Base-by-base conservation (phyloP, 2,113 vertebrate genomes). In the Pundamilia nyererei region DNA sequence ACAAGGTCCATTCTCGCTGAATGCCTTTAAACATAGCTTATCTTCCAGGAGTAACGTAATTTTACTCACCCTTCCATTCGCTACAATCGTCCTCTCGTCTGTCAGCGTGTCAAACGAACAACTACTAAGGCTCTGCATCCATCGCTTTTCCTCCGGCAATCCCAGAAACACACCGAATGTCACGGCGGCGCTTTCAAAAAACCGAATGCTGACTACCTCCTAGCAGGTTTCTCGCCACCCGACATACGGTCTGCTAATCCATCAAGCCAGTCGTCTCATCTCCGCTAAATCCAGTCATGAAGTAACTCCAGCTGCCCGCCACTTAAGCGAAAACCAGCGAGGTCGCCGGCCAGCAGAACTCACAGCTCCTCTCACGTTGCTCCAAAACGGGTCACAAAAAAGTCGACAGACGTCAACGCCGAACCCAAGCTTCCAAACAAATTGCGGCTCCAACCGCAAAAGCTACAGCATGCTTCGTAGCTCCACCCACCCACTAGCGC, bases 371-470 rank as follows among this genome's bases (percentile, higher is more conserved):
- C 24, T 56, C 24, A 56, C 2, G 2, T 29, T 56, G 55, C 13
- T 56, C 55, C 55, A 5, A 56, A 56, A 26, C 2, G 4, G 54
- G 12, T 56, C 24, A 29, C 7, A 7, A 15, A 56, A 56, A 29
- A 56, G 55, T 29, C 4, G 13, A 56, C 7, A 2, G 24, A 56
- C 7, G 0, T 56, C 24, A 56, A 15, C 2, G 12, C 12, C 4
- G 2, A 56, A 56, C 24, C 4, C 55, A 15, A 29, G 24, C 55
- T 56, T 56, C 55, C 13, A 15, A 56, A 56, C 24, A 29, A 56
- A 56, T 0, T 29, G 13, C 54, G 1, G 54, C 54, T 56, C 0
- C 24, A 56, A 14, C 54, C 1, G 7, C 13, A 56, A 29, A 56
- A 56, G 13, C 13, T 56, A 15, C 4, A 29, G 55, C 55, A 5